A percentile compares a stretch with the other conserved stretches of the same genome.
phyloP scores from a whole-genome alignment of 1,140 invertebrate genomes.

The Platyscapa corneri region DNA sequence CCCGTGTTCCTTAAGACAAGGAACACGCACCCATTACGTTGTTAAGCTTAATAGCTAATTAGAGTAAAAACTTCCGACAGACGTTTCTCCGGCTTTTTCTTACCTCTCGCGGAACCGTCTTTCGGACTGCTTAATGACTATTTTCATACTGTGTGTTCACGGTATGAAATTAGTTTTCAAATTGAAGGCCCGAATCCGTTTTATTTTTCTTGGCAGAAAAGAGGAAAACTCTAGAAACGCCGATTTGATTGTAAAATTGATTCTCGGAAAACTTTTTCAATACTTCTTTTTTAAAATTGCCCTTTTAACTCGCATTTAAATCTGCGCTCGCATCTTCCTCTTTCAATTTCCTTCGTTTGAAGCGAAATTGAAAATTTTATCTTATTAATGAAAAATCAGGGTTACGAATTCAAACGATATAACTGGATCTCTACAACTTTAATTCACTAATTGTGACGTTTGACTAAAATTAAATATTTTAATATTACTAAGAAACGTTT shows the following conservation, averaged over 20 bases:
- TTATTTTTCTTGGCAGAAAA: neutral
- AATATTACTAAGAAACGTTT: neutral
- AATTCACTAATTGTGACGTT: constrained; percentile 15
- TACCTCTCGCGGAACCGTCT: neutral
- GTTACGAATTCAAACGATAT: neutral
- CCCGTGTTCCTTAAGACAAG: neutral
- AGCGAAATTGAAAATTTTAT: constrained; percentile 37
- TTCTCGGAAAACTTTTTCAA: constrained; percentile 49
- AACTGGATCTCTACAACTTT: constrained; percentile 17
- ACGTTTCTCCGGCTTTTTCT: constrained; percentile 33
- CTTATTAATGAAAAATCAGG: constrained; percentile 44
- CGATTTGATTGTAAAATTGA: constrained; percentile 51
- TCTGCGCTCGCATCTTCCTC: neutral
- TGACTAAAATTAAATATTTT: neutral
- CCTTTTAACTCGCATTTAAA: constrained; percentile 45
- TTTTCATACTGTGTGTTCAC: constrained; percentile 28
- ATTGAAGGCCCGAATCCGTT: constrained; percentile 37
- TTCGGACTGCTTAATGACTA: constrained; percentile 45
- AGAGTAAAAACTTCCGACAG: constrained; percentile 55
- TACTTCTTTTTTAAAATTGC: constrained; percentile 49
- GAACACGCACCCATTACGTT: constrained; percentile 32
- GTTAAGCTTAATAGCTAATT: constrained; percentile 58
- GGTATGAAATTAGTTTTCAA: constrained; percentile 52
- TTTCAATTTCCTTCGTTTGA: constrained; percentile 23
- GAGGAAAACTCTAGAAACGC: neutral